Conservation (phyloP, 2,797 vertebrate species). For the Molossus alvarezi region DNA sequence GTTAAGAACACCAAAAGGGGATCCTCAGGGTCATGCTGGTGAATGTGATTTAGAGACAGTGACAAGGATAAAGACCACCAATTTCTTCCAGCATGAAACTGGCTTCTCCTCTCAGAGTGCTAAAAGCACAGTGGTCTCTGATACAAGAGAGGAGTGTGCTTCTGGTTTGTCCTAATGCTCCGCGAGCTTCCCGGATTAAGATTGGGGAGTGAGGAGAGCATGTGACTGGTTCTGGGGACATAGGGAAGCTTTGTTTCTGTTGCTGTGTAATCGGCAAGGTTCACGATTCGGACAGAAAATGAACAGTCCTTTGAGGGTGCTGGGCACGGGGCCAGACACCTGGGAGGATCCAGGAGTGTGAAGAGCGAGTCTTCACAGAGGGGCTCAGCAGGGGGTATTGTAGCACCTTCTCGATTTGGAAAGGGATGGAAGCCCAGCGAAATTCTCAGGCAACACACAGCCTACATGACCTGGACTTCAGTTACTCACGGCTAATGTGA, state of each 20-base stretch:
- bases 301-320: constrained; percentile 26
- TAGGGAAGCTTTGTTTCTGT: constrained; percentile 23
- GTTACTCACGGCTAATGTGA: constrained; percentile 10
- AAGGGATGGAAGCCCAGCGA: neutral
- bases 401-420: constrained; percentile 12
- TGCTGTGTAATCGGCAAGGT: constrained; percentile 13
- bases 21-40: neutral
- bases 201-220: neutral
- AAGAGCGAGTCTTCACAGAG: neutral
- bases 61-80: neutral
- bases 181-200: neutral
- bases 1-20: neutral
- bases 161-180: neutral
- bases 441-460: neutral
- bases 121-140: neutral
- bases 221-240: neutral
- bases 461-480: neutral
- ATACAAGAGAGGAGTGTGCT: neutral
- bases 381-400: neutral
- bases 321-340: constrained; percentile 24
- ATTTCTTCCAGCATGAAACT: neutral
- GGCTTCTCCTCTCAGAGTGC: neutral
- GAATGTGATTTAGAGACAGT: neutral
- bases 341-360: neutral
- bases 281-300: constrained; percentile 18